Base-by-base conservation (phyloP, 2,113 vertebrate genomes). In the Phylloscopus trochilus region DNA sequence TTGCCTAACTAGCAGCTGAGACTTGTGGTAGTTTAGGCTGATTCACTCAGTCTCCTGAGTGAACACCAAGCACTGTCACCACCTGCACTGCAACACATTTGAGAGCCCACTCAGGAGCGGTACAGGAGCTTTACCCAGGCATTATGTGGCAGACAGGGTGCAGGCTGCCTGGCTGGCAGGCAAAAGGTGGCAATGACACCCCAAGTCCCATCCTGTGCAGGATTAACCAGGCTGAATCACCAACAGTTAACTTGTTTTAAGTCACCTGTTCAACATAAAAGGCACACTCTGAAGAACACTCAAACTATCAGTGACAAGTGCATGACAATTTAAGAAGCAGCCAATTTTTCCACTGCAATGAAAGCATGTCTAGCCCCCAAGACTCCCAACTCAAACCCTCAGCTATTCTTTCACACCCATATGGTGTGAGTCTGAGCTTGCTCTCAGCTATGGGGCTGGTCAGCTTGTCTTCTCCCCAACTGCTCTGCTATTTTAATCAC, bases 401-500 rank as follows among this genome's bases (percentile, higher is more conserved):
- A 80, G 79, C 72, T 91, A 46, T 60, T 88, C 78, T 91, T 94
- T 91, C 85, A 87, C 1, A 1, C 35, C 70, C 67, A 77, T 44
- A 31, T 73, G 82, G 74, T 64, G 26, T n/a, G 41, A 74, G 70
- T 44, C 82, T 60, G 70, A 95, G 62, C 67, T 79, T 49, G 69
- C 28, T 81, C 31, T 60, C 75, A 80, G 37, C 62, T 83, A 76
- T 4, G 28, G 62, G 44, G 44, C 31, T 16, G 82, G 59, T 53
- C 78, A 90, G 60, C 58, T 79, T 3, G 0, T 47, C 67, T 85
- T 90, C 47, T 81, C 37, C 47, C 73, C 90, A 87, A 90, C 37
- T 83, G 82, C 53, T 87, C 62, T 68, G 87, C 90, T 96, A 89
- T 92, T 96, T 96, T 69, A 90, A 79, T 91, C 92, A 91, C 62